These are phyloP conservation scores for Trisateles emortualis DNA, from an alignment of 2,888 invertebrate genomes.

Conservation along the genomic window DNA sequence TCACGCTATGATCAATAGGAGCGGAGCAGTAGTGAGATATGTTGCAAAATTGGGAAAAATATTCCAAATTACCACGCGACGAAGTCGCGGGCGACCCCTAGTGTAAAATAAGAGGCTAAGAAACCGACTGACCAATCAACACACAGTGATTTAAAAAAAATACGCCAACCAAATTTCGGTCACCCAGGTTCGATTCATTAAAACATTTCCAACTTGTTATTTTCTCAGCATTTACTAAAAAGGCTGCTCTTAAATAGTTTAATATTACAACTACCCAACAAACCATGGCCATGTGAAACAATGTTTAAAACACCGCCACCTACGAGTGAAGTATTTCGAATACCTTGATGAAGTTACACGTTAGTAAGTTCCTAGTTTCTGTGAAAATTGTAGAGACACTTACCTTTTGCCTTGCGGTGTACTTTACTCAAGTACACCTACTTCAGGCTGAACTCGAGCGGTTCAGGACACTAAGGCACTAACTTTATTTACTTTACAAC, in stretches of 20 bases:
- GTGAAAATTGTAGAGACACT: conserved; percentile 31
- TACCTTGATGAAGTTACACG: conserved; percentile 33
- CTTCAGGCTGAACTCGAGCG: conserved; percentile 27
- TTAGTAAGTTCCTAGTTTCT: conserved; percentile 29
- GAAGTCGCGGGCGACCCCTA: too few relatives aligned
- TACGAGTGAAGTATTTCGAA: conserved; percentile 31
- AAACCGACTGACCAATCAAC: too few relatives aligned
- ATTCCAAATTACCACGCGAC: too few relatives aligned
- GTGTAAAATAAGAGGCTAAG: too few relatives aligned
- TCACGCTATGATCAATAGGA: too few relatives aligned
- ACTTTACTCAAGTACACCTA: conserved; percentile 31
- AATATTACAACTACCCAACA: not conserved
- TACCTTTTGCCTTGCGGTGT: conserved; percentile 40
- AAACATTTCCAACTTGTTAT: too few relatives aligned
- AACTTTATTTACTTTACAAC: not conserved
- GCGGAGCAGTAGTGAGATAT: too few relatives aligned
- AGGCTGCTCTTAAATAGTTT: not conserved
- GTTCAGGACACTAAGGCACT: conserved; percentile 20
- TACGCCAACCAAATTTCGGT: too few relatives aligned
- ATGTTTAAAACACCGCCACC: conserved; percentile 11
- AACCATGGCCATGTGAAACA: not conserved
- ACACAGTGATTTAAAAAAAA: too few relatives aligned
- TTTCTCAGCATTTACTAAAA: too few relatives aligned
- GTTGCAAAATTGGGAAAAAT: too few relatives aligned
- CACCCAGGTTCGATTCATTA: too few relatives aligned